Base-by-base conservation (phyloP, 1,140 invertebrate genomes). In the Drosophila murphyi region DNA sequence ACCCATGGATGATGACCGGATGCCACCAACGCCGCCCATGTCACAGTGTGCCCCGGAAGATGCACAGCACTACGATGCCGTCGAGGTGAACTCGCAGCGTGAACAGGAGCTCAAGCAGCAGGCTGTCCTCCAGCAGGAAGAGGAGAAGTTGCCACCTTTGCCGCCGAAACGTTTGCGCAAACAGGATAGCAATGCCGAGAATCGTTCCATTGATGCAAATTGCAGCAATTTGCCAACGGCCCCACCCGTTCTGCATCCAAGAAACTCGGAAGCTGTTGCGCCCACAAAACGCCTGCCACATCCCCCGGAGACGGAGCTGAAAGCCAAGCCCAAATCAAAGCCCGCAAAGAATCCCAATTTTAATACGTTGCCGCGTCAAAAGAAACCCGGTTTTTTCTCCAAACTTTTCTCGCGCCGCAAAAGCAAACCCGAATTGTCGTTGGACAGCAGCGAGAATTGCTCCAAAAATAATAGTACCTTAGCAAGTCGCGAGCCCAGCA, bases 81-180 rank as follows among this genome's bases (percentile, higher is more conserved):
- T 92, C 1, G 92, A 92, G 35, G 60, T 87, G 0, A 89, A 75
- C 52, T 86, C 76, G 1, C 91, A 76, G 70, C 72, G 74, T 34
- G 67, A 50, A 5, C 74, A 62, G 92, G 92, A 72, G 35, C 29
- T 61, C 50, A 59, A 72, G 6, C 64, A 54, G 28, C 41, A 69
- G 10, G 3, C 8, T 10, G 39, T 41, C 39, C 8, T 41, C 1
- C 67, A 57, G 45, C 31, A 70, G 3, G 52, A 70, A 2, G 94
- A 95, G 55, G 95, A 95, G 64, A 94, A 94, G 74, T 91, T 96
- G 29, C 96, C 96, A 0, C 96, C 96, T 0, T 79, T 97, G 67
- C 96, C 96, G 0, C 96, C 96, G 1, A 97, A 97, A 86, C 93
- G 96, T 35, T 94, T 96, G 31, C 95, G 95, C 37, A 97, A 96